These are phyloP conservation scores for Brachypodius melanocephalos DNA, from an alignment of 2,113 vertebrate species.

Conservation along the genomic window DNA sequence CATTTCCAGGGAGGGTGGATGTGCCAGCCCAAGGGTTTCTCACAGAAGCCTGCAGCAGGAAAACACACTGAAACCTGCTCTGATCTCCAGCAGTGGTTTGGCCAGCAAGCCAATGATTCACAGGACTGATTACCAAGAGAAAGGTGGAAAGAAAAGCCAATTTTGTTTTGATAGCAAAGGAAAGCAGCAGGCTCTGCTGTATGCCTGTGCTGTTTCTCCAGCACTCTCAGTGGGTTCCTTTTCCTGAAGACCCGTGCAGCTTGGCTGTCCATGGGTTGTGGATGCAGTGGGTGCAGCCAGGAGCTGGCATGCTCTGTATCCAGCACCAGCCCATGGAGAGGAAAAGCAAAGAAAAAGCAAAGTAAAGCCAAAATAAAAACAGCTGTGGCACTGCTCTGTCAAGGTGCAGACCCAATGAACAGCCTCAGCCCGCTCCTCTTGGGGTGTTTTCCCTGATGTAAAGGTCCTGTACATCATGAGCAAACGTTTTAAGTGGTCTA, in stretches of 20 bases:
- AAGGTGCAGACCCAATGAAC: not conserved
- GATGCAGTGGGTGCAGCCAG: not conserved
- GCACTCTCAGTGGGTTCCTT: not conserved
- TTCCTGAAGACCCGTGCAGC: not conserved
- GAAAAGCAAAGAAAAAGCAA: not conserved
- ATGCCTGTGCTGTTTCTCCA: not conserved
- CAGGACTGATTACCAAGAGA: not conserved
- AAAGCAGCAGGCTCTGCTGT: not conserved
- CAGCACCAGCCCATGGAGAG: not conserved
- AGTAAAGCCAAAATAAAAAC: not conserved
- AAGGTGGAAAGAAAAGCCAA: not conserved
- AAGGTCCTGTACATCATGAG: rapidly evolving
- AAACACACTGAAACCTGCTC: not conserved
- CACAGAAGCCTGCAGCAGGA: not conserved
- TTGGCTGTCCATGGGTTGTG: not conserved
- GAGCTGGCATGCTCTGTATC: not conserved
- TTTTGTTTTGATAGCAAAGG: not conserved
- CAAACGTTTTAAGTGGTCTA: not conserved
- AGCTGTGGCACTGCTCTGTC: not conserved
- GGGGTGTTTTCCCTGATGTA: not conserved
- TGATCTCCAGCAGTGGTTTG: not conserved
- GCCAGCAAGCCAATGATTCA: rapidly evolving
- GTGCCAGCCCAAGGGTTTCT: not conserved
- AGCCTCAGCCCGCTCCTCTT: rapidly evolving
- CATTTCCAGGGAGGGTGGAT: not conserved